Evolutionary conservation across 2,888 invertebrate genomes (phyloP).

Genomic region (Girardia tigrina): DNA sequence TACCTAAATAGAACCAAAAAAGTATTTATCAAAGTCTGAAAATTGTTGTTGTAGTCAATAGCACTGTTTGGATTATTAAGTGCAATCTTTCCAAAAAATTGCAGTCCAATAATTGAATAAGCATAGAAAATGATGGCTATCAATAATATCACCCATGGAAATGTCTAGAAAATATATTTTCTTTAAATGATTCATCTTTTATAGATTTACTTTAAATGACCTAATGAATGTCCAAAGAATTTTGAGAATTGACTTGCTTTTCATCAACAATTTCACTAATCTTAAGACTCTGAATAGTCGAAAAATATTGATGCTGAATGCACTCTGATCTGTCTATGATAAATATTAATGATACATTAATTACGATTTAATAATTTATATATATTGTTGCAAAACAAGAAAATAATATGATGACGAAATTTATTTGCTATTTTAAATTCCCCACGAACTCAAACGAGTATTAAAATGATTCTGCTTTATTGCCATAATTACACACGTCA

Average conservation of each 20-base stretch:
- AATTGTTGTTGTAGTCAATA: background rate
- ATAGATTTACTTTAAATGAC: background rate
- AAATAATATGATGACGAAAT: too few species aligned
- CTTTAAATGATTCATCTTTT: background rate
- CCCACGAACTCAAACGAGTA: too few species aligned
- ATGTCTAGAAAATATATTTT: background rate
- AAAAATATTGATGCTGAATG: background rate
- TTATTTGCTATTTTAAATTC: too few species aligned
- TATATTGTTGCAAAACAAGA: too few species aligned
- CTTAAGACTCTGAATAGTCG: background rate
- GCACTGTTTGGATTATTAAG: background rate
- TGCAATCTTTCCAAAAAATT: background rate
- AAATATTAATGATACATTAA: too few species aligned
- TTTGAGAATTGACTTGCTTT: background rate
- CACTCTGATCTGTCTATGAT: background rate
- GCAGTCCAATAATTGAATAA: background rate
- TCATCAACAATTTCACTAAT: background rate
- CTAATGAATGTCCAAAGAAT: background rate
- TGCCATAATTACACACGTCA: too few species aligned
- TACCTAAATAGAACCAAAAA: background rate
- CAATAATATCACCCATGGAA: background rate
- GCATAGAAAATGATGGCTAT: background rate
- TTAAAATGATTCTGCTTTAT: too few species aligned
- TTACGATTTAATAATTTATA: too few species aligned
- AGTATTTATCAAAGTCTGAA: background rate